Base-by-base conservation (phyloP, 2,797 vertebrate genomes). In the Trichosurus vulpecula region DNA sequence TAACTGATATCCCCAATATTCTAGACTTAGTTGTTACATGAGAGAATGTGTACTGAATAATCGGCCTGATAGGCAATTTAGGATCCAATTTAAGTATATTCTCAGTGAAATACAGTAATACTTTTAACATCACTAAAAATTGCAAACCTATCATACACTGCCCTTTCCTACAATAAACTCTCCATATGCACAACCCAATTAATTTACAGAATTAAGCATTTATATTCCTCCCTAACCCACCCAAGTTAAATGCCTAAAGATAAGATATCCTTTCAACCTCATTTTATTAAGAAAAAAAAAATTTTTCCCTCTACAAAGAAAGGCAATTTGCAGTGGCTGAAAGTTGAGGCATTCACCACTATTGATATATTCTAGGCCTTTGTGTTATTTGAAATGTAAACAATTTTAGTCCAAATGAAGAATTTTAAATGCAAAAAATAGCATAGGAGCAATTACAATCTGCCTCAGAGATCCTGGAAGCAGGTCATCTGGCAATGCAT, bases 401-500 rank as follows among this genome's bases (percentile, higher is more conserved):
- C 92, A 96, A 95, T 54, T 95, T 96, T 97, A 97, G 94, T 96
- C 94, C 94, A 96, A 25, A 87, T 51, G 74, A 87, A 61, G 58
- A 57, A 47, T 41, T 97, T 97, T 95, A 90, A 97, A 97, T 96
- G 91, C 90, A 96, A 96, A 25, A 95, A 41, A 93, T 94, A 97
- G 96, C 94, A 97, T n/a, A 98, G 94, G 54, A 96, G 94, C 95
- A 97, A 97, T 0, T 90, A 93, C 96, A 55, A 92, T 97, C 81
- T 97, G 97, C 98, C 97, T 98, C 98, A 97, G 95, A 97, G 96
- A 97, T 97, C 98, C 98, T 97, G 95, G 97, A 97, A 98, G 74
- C 97, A 98, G 98, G 98, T 98, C 92, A 98, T 96, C 98, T 98
- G 98, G 98, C 97, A 97, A 97, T 96, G 97, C 97, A 98, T 97